Base-by-base conservation (phyloP, 2,113 vertebrate species). In the Pelobates fuscus region DNA sequence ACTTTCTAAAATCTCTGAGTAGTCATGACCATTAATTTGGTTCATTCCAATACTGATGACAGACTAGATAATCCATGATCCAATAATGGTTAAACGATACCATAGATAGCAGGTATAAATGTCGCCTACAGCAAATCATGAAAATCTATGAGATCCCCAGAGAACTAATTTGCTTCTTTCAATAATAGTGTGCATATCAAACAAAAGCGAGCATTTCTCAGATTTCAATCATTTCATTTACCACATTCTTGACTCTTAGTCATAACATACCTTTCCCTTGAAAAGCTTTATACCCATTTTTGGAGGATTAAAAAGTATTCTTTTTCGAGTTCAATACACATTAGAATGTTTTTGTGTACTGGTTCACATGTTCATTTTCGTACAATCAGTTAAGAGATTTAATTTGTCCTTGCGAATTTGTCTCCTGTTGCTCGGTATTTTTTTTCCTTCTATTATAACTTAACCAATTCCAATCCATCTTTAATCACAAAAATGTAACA, bases 401-500 rank as follows among this genome's bases (percentile, higher is more conserved):
- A 23, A n/a, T 78, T 80, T 63, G 67, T 43, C 54, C 10, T 43
- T 58, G 60, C 63, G 62, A 54, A 32, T 32, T 44, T 72, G n/a
- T n/a, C n/a, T n/a, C n/a, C n/a, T n/a, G n/a, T 49, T 41, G 18
- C 32, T 62, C 2, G 21, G 29, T 58, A 5, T 44, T 41, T 62
- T 81, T 78, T 73, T 77, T n/a, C n/a, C n/a, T n/a, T n/a, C 72
- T 37, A 15, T 74, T 41, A 25, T 8, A 58, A 63, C 64, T 44
- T 12, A 14, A 2, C 10, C 10, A 59, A 59, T 27, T n/a, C 17
- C 25, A 37, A 43, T 46, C 41, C 30, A 59, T 25, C 62, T 70
- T 78, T 66, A 58, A 68, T 86, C 78, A 67, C 70, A 62, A 30
- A 23, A 79, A 37, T 1, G 58, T 20, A 54, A 64, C 69, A 67